These are phyloP conservation scores for Phycodurus eques DNA, from an alignment of 2,113 vertebrate genomes.

Conservation along the genomic window DNA sequence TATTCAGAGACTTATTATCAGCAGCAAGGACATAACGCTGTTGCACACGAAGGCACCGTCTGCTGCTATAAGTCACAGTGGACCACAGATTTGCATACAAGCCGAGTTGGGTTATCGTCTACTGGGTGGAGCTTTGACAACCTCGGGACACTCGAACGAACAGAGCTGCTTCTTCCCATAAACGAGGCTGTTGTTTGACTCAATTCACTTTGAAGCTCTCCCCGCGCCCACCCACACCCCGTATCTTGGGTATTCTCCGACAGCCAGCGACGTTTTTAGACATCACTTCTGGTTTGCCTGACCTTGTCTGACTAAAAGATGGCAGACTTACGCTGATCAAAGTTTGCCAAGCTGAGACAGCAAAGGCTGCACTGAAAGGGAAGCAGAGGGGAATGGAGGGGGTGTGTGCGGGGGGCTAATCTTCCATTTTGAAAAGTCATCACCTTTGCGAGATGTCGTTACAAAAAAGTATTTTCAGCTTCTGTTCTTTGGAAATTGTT, in stretches of 20 bases:
- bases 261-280: constrained; percentile 56
- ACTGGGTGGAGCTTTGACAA: constrained; percentile 40
- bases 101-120: constrained; percentile 42
- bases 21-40: constrained; percentile 35
- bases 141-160: constrained; percentile 45
- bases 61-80: constrained; percentile 20
- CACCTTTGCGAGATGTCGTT: constrained; percentile 48
- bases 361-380: constrained; percentile 12
- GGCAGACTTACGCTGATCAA: constrained; percentile 52
- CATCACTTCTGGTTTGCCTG: constrained; percentile 39
- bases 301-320: constrained; percentile 58
- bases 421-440: constrained; percentile 54
- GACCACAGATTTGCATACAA: constrained; percentile 42
- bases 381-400: no score
- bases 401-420: constrained; percentile 14
- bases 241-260: constrained; percentile 33
- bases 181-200: constrained; percentile 38
- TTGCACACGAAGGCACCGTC: constrained; percentile 20
- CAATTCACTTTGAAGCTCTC: constrained; percentile 34
- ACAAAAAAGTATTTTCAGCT: constrained; percentile 43
- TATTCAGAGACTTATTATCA: constrained; percentile 37
- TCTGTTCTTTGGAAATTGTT: constrained; percentile 46
- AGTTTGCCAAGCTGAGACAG: constrained; percentile 55
- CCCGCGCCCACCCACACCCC: constrained; percentile 13
- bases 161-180: constrained; percentile 6